Evolutionary conservation across 2,113 vertebrate genomes (phyloP), one percentile per base, ranked within the genome.

Genomic region (Verasper variegatus): DNA sequence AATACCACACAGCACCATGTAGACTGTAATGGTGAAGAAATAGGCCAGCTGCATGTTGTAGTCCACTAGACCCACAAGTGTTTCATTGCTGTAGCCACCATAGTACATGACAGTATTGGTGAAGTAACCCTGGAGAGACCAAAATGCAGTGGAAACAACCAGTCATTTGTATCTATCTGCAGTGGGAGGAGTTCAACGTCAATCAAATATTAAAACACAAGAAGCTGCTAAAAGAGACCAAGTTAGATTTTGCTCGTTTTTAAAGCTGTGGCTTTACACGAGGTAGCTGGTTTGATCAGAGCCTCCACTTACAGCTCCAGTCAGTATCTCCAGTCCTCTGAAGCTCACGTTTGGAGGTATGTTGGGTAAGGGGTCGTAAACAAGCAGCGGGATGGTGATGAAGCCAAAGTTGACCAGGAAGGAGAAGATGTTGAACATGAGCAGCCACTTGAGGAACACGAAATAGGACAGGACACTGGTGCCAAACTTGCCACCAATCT

Each of bases 11-110:
- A 95, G 59, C 58, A 96, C 75, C 93, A 99, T 90, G 78, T 96
- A 97, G 0, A 88, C 57, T 9, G 95, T 94, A 6, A 97, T 84
- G 0, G 97, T 99, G 86, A 99, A 97, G 93, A 99, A 94, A 81
- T 99, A 99, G 42, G 97, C 96, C 89, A 99, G 89, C 82, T 96
- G 96, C 95, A 98, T 96, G 88, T 98, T 75, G 75, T 99, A 99
- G 0, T 91, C 78, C 0, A 78, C 52, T 15, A 78, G 20, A 0
- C 91, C 95, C 2, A 49, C 52, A 2, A 89, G 74, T 2, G 85
- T 88, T 63, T 73, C 65, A 61, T 94, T 91, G 74, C 94, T 96
- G 83, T 99, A 99, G 91, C 94, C 95, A 3, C 98, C 97, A 0
- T 97, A 98, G 81, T 97, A 99, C 92, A 99, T 94, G 40, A 97